Evolutionary conservation across 2,888 invertebrate genomes (phyloP).

Genomic region (Cyclophora punctaria): DNA sequence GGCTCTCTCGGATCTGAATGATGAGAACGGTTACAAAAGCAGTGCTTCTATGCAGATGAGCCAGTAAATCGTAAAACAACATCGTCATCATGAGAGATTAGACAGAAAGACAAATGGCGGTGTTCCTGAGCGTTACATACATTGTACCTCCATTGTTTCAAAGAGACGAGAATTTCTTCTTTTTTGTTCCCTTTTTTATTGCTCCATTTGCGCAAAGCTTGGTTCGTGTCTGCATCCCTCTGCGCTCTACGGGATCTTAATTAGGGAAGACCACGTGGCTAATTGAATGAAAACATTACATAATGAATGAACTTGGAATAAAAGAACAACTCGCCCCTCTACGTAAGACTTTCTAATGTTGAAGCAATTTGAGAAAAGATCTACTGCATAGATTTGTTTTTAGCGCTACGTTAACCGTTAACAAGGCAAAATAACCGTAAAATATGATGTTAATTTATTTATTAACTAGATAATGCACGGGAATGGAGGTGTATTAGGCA

Average conservation of each 20-base stretch:
- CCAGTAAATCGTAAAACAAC: slow-evolving; percentile 49
- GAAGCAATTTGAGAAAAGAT: too few species aligned
- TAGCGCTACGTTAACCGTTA: too few species aligned
- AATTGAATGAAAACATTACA: slow-evolving; percentile 70
- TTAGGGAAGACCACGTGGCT: slow-evolving; percentile 47
- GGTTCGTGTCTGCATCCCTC: slow-evolving; percentile 25
- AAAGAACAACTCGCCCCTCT: not conserved
- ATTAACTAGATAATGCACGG: slow-evolving; percentile 6
- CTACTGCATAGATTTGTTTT: too few species aligned
- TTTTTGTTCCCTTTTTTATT: slow-evolving; percentile 39
- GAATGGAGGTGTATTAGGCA: too few species aligned
- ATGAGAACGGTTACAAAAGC: not conserved
- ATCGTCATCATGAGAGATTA: slow-evolving; percentile 63
- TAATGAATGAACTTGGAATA: slow-evolving; percentile 27
- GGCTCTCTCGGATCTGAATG: too few species aligned
- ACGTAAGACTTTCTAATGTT: not conserved
- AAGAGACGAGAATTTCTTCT: slow-evolving; percentile 41
- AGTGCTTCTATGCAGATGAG: slow-evolving; percentile 38
- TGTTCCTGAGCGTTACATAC: slow-evolving; percentile 31
- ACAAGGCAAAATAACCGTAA: too few species aligned
- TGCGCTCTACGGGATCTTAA: slow-evolving; percentile 46
- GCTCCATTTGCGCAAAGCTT: slow-evolving; percentile 51
- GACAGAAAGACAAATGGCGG: slow-evolving; percentile 58
- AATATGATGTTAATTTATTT: too few species aligned
- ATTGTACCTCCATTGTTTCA: slow-evolving; percentile 48